phyloP scores from a whole-genome alignment of 2,113 vertebrate genomes.

The Rhynchopsitta pachyrhyncha region DNA sequence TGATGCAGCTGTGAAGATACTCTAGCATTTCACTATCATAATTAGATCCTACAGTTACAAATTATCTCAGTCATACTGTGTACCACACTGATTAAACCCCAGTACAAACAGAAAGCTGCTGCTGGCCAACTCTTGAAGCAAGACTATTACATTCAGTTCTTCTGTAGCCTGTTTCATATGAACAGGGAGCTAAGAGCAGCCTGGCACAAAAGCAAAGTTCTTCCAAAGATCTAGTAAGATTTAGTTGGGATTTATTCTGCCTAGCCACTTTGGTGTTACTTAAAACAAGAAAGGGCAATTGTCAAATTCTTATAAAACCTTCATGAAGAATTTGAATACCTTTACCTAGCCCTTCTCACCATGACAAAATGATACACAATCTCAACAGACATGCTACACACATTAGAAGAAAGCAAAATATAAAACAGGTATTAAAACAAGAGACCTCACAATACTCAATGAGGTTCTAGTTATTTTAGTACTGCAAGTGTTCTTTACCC shows the following conservation, averaged over 20 bases:
- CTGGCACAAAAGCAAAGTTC: neutral
- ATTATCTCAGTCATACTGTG: neutral
- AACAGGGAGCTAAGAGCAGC: neutral
- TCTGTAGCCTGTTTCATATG: accelerated
- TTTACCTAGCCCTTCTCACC: neutral
- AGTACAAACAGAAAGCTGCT: neutral
- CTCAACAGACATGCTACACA: neutral
- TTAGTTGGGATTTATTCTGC: neutral
- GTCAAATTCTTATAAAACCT: neutral
- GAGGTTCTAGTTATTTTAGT: neutral
- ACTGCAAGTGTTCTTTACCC: neutral
- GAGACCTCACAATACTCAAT: accelerated
- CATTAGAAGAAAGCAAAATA: neutral
- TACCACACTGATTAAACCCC: neutral
- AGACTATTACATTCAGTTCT: neutral
- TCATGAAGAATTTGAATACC: neutral
- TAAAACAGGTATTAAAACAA: neutral
- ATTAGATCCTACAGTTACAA: no score
- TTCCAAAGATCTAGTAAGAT: neutral
- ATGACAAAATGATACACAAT: neutral
- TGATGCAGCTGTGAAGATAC: neutral
- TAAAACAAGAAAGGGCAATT: neutral
- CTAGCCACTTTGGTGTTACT: neutral
- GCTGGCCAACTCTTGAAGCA: neutral
- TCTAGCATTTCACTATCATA: neutral